Conservation (phyloP, 2,113 vertebrate genomes). For the Archilochus colubris region DNA sequence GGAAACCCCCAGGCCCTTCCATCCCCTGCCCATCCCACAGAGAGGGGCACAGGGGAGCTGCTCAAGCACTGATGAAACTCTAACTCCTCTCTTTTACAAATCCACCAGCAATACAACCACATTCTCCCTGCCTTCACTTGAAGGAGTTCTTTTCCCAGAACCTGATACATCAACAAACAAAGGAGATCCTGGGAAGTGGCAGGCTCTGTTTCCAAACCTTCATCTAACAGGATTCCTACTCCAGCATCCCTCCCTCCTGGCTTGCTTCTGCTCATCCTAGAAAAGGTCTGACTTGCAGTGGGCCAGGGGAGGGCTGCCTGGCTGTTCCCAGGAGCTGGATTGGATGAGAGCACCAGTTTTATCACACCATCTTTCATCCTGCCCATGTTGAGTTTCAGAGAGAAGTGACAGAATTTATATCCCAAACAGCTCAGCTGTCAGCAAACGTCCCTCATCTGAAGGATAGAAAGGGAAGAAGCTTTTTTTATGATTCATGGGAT, state of each 20-base stretch:
- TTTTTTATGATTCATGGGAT: slow-evolving; percentile 45
- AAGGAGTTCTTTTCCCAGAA: background rate
- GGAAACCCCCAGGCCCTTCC: background rate
- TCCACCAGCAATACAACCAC: background rate
- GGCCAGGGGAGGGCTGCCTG: background rate
- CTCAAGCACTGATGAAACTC: background rate
- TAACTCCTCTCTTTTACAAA: background rate
- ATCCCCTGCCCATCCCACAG: rapidly evolving
- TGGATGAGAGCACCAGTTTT: background rate
- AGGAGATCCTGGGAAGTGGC: background rate
- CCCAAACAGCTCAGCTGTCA: slow-evolving; percentile 36
- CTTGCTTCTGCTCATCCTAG: background rate
- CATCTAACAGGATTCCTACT: background rate
- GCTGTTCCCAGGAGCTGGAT: background rate
- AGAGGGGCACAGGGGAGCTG: rapidly evolving
- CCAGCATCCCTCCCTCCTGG: background rate
- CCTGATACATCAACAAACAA: background rate
- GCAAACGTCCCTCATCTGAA: background rate
- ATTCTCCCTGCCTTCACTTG: background rate
- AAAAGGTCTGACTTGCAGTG: rapidly evolving
- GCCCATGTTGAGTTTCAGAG: background rate
- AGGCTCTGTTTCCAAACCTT: background rate
- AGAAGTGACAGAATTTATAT: background rate
- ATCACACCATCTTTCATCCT: background rate
- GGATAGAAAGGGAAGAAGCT: background rate